Conservation (phyloP, 2,888 invertebrate genomes). For the Drosophila neonasuta region DNA sequence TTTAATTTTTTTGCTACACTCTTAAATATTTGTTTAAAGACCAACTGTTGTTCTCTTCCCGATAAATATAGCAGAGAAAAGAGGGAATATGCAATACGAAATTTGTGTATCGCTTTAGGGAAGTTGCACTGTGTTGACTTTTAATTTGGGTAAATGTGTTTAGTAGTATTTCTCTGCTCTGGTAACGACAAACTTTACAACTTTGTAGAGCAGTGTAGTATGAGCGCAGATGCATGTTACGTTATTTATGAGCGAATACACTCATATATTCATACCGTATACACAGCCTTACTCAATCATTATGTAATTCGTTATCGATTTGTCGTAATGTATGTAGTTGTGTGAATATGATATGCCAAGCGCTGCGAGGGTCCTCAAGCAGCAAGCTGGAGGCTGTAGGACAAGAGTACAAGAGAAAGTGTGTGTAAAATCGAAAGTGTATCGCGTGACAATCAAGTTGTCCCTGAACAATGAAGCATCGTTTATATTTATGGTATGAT, state of each 20-base stretch:
- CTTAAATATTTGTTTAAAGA: background rate
- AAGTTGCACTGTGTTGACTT: constrained; percentile 10
- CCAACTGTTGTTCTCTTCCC: background rate
- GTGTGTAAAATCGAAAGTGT: constrained; percentile 11
- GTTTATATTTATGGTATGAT: background rate
- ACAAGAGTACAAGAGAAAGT: constrained; percentile 11
- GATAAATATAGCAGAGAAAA: background rate
- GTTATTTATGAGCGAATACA: constrained; percentile 2
- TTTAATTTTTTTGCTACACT: background rate
- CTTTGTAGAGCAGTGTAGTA: constrained; percentile 17
- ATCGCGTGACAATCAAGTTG: constrained; percentile 1
- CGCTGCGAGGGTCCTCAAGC: background rate
- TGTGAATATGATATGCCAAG: background rate
- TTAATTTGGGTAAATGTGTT: constrained; percentile 9
- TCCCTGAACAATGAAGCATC: background rate
- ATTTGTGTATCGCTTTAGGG: background rate
- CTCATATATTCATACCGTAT: constrained; percentile 2
- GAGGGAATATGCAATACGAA: background rate
- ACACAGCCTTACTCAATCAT: constrained; percentile 14
- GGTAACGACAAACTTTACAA: constrained; percentile 4
- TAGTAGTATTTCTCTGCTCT: constrained; percentile 1
- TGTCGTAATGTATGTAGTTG: background rate
- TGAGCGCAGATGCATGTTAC: constrained; percentile 12
- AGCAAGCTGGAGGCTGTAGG: background rate
- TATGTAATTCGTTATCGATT: constrained; percentile 21